Percentiles rank a stretch among this genome's conserved stretches.
Conservation (phyloP, 1,140 invertebrate species). For the Drosophila jambulina region DNA sequence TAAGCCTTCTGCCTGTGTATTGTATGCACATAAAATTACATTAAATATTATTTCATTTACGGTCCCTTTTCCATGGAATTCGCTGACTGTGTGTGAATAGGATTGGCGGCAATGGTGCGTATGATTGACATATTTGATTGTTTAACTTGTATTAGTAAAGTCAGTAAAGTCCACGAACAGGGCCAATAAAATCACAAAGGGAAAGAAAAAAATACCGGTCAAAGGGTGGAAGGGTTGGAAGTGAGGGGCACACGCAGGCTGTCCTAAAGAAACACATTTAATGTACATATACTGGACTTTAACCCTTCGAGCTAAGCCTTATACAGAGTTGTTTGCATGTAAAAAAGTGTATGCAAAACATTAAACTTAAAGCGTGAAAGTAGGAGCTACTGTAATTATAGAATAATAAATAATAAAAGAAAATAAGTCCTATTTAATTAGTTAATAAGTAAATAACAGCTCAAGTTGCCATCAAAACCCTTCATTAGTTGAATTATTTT, state of each 20-base stretch:
- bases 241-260: not conserved
- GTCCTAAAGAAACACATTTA: constrained; percentile 1
- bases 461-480: not conserved
- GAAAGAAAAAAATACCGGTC: not conserved
- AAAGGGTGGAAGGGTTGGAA: not conserved
- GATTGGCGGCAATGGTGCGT: constrained; percentile 61
- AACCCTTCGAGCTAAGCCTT: too few species aligned
- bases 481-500: not conserved
- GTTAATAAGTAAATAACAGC: not conserved
- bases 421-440: not conserved
- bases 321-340: not conserved
- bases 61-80: constrained; percentile 17
- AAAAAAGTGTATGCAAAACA: not conserved
- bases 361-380: not conserved
- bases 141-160: constrained; percentile 64
- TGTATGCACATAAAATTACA: constrained; percentile 52
- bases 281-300: not conserved
- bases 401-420: not conserved
- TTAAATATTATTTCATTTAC: constrained; percentile 54
- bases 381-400: not conserved
- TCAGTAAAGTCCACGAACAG: constrained; percentile 37
- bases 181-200: constrained; percentile 6
- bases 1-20: constrained; percentile 8
- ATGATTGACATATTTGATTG: constrained; percentile 70
- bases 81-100: constrained; percentile 8